These are phyloP conservation scores for Eupithecia abbreviata DNA, from an alignment of 2,888 invertebrate genomes.

Conservation along the genomic window DNA sequence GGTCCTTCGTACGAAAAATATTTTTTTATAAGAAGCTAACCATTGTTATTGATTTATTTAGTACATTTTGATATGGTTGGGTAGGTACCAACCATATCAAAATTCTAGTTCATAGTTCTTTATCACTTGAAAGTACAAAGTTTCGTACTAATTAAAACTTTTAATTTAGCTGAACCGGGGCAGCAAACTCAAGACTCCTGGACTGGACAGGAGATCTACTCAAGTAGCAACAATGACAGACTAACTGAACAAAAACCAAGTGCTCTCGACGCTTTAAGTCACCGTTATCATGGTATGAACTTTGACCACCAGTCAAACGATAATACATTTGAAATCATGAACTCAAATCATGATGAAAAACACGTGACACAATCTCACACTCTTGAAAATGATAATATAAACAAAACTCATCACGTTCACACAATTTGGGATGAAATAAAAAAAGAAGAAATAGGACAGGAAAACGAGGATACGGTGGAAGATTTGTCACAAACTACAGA, in stretches of 20 bases:
- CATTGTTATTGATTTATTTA: background rate
- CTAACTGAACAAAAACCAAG: slow-evolving; percentile 33
- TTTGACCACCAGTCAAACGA: slow-evolving; percentile 23
- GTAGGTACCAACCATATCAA: background rate
- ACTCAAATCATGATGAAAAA: slow-evolving; percentile 16
- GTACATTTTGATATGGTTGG: too few species aligned
- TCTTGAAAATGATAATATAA: slow-evolving; percentile 13
- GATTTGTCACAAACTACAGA: slow-evolving; percentile 32
- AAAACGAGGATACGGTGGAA: slow-evolving; percentile 28
- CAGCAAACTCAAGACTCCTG: slow-evolving; percentile 45
- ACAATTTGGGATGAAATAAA: slow-evolving; percentile 33
- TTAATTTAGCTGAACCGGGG: slow-evolving; percentile 49
- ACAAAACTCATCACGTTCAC: slow-evolving; percentile 28
- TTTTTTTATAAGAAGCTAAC: background rate
- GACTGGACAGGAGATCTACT: slow-evolving; percentile 33
- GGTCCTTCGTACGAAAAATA: background rate
- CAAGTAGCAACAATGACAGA: slow-evolving; percentile 26
- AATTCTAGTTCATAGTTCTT: background rate
- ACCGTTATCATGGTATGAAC: slow-evolving; percentile 17
- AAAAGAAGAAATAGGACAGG: slow-evolving; percentile 31
- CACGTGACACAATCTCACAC: slow-evolving; percentile 28
- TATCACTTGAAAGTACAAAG: background rate
- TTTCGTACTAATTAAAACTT: slow-evolving; percentile 36
- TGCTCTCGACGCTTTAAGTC: slow-evolving; percentile 20
- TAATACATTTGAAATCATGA: slow-evolving; percentile 26